Evolutionary conservation across 2,888 invertebrate species (phyloP), one percentile per base, ranked within the genome.

Genomic region (Epistrophella euchroma): DNA sequence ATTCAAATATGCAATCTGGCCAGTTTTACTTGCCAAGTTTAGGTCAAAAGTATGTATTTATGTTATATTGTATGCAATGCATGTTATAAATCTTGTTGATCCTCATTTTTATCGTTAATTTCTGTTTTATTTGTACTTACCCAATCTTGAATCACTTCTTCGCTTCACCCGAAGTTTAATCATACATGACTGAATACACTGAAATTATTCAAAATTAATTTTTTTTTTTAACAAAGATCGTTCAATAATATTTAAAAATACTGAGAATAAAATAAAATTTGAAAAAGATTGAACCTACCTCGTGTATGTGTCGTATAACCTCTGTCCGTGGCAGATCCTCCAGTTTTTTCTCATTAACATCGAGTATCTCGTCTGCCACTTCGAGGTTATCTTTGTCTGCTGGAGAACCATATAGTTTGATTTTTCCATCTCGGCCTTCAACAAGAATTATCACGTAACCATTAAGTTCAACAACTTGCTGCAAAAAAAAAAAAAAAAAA

Each of bases 311-410:
- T 43, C 96, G 96, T 90, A 98, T 96, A 90, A 98, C 97, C 93
- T 98, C 98, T 0, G 97, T 95, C 92, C 98, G 96, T 80, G 97
- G 96, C 93, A 97, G 97, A 93, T 98, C 97, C 90, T 98, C 97
- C 90, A 99, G 94, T 88, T 96, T 96, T 89, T 96, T 96, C 90
- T 98, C 99, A 93, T 99, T 99, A 89, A 99, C 97, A 93, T 98
- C 98, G 93, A 99, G 94, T 92, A 99, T 98, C 94, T 99, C 99
- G 93, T 99, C 98, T 85, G 98, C 98, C 90, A 98, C 96, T 94
- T 98, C 97, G 93, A 98, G 94, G 93, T 96, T 96, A 93, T 98
- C 98, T 93, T 96, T 96, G 91, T 98, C 98, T 78, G 98, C 98
- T 88, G 97, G 97, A 88, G 97, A 97, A 89, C 97, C 98, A 92